Evolutionary conservation across 1,140 invertebrate species (phyloP), one percentile per base, ranked within the genome.

Genomic region (Akabosia matsudoensis): DNA sequence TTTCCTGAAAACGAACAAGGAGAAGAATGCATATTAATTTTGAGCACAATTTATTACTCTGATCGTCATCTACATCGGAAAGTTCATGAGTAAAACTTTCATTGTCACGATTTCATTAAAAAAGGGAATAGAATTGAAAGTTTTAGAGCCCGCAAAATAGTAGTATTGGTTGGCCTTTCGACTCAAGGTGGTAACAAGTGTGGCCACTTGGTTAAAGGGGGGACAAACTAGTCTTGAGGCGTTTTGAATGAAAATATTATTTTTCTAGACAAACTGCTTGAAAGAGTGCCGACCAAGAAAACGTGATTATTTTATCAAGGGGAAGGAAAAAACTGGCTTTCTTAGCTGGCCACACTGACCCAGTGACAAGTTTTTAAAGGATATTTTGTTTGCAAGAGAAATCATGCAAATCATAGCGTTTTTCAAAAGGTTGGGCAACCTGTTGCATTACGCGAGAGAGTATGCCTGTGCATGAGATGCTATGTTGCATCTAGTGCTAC

Each of bases 1-100:
- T 34, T 81, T 81, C 74, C 80, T 80, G 33, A 1, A 28, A 56
- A 54, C 3, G 37, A 4, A 37, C 13, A 56, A 56, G 54, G 24
- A 56, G 24, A 3, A 56, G 54, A 56, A 56, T n/a, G 18, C 7
- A 45, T 45, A 45, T 45, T 45, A 45, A 45, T 45, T 45, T 45
- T 45, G 37, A 10, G 7, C 7, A 7, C 18, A 45, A 45, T 45
- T 45, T 45, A 45, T 45, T 10, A 45, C n/a, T n/a, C n/a, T n/a
- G n/a, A n/a, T n/a, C n/a, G n/a, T n/a, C n/a, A n/a, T n/a, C n/a
- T n/a, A n/a, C n/a, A n/a, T n/a, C n/a, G n/a, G n/a, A n/a, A n/a
- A n/a, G 18, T 45, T 45, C 37, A 45, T 45, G 37, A 45, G 37
- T 10, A 45, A 10, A 18, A 45, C 37, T 45, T 45, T 45, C 37